These are phyloP conservation scores for Parelbella ahira DNA, from an alignment of 2,888 invertebrate genomes.

Conservation along the genomic window DNA sequence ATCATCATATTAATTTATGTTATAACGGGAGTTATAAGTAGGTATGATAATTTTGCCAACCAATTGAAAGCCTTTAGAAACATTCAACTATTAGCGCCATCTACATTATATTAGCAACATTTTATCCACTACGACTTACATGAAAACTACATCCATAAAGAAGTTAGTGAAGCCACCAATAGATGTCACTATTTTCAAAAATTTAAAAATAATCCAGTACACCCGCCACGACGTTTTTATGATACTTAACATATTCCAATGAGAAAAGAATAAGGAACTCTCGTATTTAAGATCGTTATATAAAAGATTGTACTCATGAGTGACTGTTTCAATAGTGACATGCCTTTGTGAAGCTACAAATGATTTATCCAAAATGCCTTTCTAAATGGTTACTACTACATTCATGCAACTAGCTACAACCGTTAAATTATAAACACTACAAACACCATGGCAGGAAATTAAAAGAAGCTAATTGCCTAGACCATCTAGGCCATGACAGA, in stretches of 20 bases:
- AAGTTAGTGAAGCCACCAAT: conserved; percentile 33
- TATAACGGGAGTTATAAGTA: too few species aligned
- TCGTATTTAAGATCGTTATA: conserved; percentile 36
- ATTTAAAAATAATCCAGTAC: conserved; percentile 69
- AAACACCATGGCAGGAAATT: too few species aligned
- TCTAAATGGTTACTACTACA: too few species aligned
- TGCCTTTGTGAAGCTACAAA: too few species aligned
- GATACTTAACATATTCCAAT: conserved; percentile 61
- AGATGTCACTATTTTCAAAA: conserved; percentile 66
- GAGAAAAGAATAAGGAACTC: conserved; percentile 43
- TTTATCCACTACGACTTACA: conserved; percentile 26
- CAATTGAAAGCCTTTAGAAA: background rate
- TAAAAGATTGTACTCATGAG: conserved; percentile 54
- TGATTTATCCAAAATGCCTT: too few species aligned
- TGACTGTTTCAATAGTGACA: conserved; percentile 59
- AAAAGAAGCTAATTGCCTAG: too few species aligned
- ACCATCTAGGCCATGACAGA: too few species aligned
- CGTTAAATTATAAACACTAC: too few species aligned
- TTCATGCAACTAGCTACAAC: too few species aligned
- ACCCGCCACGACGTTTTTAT: conserved; percentile 37
- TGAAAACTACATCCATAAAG: conserved; percentile 17
- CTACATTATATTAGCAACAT: conserved; percentile 37
- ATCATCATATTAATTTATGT: too few species aligned
- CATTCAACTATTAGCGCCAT: conserved; percentile 48
- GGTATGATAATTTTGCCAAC: too few species aligned